Conservation (phyloP, 2,113 vertebrate genomes). For the Malaclemys terrapin region DNA sequence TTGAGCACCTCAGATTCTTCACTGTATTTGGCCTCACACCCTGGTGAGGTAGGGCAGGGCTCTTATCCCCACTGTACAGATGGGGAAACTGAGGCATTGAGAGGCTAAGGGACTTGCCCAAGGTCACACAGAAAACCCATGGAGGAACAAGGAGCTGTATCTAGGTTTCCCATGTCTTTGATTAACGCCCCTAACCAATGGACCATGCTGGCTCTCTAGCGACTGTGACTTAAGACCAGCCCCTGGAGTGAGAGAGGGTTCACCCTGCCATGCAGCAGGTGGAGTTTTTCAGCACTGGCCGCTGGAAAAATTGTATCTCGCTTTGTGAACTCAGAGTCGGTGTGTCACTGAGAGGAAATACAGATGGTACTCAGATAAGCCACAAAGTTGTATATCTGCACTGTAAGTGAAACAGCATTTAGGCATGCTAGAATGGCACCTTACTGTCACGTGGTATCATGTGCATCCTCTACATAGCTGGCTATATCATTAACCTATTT, state of each 20-base stretch:
- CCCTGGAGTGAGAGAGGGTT: not conserved
- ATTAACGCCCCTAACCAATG: not conserved
- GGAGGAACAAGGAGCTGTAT: not conserved
- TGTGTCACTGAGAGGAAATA: fast-evolving
- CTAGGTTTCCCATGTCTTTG: not conserved
- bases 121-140: not conserved
- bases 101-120: too few species aligned
- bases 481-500: fast-evolving
- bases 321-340: fast-evolving
- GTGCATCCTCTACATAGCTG: not conserved
- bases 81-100: not conserved
- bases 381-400: fast-evolving
- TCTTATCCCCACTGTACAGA: not conserved
- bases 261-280: fast-evolving
- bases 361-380: fast-evolving
- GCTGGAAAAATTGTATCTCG: fast-evolving
- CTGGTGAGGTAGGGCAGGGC: not conserved
- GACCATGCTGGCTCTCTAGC: not conserved
- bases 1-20: not conserved
- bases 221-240: fast-evolving
- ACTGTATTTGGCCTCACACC: not conserved
- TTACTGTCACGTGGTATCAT: not conserved
- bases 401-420: not conserved
- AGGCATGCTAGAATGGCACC: not conserved
- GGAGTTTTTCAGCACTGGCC: fast-evolving